Conservation (phyloP, 2,797 vertebrate species). For the Melanotaenia parkinsoni region DNA sequence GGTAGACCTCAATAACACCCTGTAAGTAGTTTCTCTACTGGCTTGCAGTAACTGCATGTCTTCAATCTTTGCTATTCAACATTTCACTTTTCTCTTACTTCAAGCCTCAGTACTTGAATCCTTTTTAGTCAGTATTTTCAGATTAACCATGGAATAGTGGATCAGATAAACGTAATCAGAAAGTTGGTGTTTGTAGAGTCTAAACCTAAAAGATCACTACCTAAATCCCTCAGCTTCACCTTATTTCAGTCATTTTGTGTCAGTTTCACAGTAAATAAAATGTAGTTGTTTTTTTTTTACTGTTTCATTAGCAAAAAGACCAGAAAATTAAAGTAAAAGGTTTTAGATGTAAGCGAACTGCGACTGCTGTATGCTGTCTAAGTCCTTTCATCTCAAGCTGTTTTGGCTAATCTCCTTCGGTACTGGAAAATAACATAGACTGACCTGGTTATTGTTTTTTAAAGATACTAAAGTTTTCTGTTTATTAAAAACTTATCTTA, state of each 20-base stretch:
- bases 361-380: too few species aligned
- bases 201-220: background rate
- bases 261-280: background rate
- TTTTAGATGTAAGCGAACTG: background rate
- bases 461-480: background rate
- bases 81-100: background rate
- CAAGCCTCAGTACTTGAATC: background rate
- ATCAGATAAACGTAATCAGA: background rate
- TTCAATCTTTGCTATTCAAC: background rate
- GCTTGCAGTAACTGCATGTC: background rate
- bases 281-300: background rate
- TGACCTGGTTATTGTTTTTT: background rate
- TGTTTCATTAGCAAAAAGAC: background rate
- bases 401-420: conserved; percentile 8
- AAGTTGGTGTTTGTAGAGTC: background rate
- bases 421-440: background rate
- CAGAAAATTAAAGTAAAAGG: background rate
- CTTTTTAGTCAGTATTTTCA: background rate
- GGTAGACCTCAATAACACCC: background rate
- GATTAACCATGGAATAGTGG: background rate
- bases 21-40: background rate
- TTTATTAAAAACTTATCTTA: background rate
- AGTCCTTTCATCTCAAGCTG: background rate
- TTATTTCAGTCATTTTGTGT: background rate
- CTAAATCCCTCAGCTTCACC: background rate